Evolutionary conservation across 2,113 vertebrate species (phyloP).

Genomic region (Gnathonemus echidnorhynchus): DNA sequence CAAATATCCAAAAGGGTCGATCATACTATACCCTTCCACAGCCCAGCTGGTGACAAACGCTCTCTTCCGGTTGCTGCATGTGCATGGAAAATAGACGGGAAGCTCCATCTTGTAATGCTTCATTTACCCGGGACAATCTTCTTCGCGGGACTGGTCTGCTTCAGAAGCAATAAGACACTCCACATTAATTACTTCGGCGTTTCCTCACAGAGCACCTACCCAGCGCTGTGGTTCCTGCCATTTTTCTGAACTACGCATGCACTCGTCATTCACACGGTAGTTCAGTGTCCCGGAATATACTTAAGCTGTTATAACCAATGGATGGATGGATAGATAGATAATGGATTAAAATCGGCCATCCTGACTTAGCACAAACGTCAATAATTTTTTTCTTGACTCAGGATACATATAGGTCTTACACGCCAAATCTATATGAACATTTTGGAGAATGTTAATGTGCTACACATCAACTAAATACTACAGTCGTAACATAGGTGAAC

Average conservation of each 20-base stretch:
- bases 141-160: slow-evolving; percentile 67
- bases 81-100: slow-evolving; percentile 57
- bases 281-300: background rate
- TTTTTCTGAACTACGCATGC: background rate
- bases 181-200: slow-evolving; percentile 68
- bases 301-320: background rate
- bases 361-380: background rate
- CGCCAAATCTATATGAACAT: background rate
- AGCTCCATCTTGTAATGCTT: slow-evolving; percentile 64
- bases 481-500: background rate
- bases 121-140: slow-evolving; percentile 64
- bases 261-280: background rate
- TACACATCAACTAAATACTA: background rate
- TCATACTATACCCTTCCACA: slow-evolving; percentile 31
- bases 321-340: background rate
- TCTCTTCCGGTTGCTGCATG: slow-evolving; percentile 47
- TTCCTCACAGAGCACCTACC: slow-evolving; percentile 44
- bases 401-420: background rate
- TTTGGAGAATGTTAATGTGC: background rate
- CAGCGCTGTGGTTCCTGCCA: background rate
- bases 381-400: background rate
- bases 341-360: background rate
- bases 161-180: slow-evolving; percentile 78
- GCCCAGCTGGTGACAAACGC: slow-evolving; percentile 46
- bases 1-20: background rate